A percentile compares a stretch with the other conserved stretches of the same genome.
phyloP scores from a whole-genome alignment of 37 sponge, comb jelly and placozoan species.

The Ianthella basta region DNA sequence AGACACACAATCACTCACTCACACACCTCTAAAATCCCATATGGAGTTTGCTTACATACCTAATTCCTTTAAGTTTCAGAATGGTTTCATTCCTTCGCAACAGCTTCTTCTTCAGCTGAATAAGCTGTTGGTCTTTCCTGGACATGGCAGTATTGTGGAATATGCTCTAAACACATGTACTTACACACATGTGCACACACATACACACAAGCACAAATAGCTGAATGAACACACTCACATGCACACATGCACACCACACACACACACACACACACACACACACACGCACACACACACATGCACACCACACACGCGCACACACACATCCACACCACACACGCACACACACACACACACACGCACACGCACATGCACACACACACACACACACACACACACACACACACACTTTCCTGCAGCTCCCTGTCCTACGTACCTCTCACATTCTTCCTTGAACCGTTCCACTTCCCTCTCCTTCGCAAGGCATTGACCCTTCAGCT shows the following conservation, averaged over 20 bases:
- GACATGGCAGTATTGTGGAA: too few relatives aligned
- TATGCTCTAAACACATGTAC: too few relatives aligned
- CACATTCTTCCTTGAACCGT: background rate
- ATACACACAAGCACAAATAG: too few relatives aligned
- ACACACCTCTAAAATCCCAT: too few relatives aligned
- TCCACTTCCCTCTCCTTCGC: constrained; percentile 12
- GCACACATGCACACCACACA: constrained; percentile 14
- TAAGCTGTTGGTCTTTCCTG: too few relatives aligned
- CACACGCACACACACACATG: constrained; percentile 9
- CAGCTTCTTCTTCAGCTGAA: too few relatives aligned
- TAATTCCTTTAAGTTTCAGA: too few relatives aligned
- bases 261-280: background rate
- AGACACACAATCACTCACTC: too few relatives aligned
- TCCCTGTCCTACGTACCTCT: background rate
- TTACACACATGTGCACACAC: too few relatives aligned
- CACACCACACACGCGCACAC: constrained; percentile 1
- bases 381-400: background rate
- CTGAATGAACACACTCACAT: too few relatives aligned
- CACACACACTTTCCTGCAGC: background rate
- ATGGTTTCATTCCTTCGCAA: too few relatives aligned
- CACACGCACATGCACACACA: background rate
- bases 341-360: constrained; percentile 16
- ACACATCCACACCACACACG: background rate
- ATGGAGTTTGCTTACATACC: too few relatives aligned
- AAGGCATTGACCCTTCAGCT: background rate